These are phyloP conservation scores for Carassius carassius DNA, from an alignment of 2,113 vertebrate genomes.

Conservation along the genomic window DNA sequence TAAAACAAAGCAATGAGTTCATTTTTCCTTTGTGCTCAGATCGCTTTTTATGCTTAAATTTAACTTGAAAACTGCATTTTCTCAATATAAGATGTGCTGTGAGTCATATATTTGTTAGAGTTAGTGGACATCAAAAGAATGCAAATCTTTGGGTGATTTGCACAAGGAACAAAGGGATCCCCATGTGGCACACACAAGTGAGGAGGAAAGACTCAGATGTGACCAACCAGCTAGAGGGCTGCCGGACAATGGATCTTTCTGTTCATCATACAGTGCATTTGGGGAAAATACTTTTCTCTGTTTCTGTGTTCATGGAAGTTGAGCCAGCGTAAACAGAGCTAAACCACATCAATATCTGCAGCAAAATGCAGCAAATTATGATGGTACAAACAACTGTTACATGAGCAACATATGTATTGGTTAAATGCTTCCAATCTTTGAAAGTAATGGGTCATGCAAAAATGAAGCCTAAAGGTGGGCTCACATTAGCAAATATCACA, in stretches of 20 bases:
- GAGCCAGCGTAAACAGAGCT: background rate
- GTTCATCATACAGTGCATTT: background rate
- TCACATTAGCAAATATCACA: background rate
- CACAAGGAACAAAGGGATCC: conserved; percentile 4
- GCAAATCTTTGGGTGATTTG: background rate
- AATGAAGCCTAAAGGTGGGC: background rate
- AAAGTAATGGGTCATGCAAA: background rate
- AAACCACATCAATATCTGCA: conserved; percentile 3
- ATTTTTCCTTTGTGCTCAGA: background rate
- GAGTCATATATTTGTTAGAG: background rate
- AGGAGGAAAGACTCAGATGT: background rate
- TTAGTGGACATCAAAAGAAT: background rate
- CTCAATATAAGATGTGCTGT: background rate
- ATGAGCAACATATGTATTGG: background rate
- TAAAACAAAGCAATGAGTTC: background rate
- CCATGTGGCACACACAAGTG: background rate
- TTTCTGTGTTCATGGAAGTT: conserved; percentile 6
- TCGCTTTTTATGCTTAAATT: background rate
- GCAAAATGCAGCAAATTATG: conserved; percentile 6
- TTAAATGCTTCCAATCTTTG: background rate
- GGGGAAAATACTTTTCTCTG: background rate
- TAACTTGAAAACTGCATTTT: background rate
- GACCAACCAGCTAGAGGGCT: background rate
- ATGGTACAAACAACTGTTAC: background rate
- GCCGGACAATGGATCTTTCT: conserved; percentile 11